These are phyloP conservation scores for Caenorhabditis doughertyi DNA, from an alignment of 2,888 invertebrate species.

Conservation along the genomic window DNA sequence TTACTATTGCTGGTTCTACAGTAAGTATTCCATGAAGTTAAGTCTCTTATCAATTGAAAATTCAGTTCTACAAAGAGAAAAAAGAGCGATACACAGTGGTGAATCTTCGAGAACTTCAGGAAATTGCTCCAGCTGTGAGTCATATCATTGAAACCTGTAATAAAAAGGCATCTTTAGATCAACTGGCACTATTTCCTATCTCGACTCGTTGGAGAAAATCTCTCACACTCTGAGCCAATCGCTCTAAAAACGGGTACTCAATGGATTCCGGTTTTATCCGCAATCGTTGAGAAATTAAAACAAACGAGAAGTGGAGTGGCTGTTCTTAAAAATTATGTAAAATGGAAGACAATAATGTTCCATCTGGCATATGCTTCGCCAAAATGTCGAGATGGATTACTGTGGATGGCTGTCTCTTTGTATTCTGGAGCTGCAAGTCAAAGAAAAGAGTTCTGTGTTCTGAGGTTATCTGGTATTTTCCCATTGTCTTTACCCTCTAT, in stretches of 20 bases:
- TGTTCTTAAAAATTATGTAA: slow-evolving; percentile 67
- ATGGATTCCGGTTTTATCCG: slow-evolving; percentile 64
- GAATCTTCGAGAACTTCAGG: slow-evolving; percentile 60
- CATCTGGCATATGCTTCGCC: slow-evolving; percentile 67
- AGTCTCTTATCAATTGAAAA: neutral
- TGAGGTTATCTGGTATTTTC: slow-evolving; percentile 66
- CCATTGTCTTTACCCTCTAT: slow-evolving; percentile 68
- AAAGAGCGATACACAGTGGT: slow-evolving; percentile 67
- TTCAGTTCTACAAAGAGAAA: slow-evolving; percentile 62
- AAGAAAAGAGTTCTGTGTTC: slow-evolving; percentile 69
- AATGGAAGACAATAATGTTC: slow-evolving; percentile 69
- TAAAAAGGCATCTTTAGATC: slow-evolving; percentile 44
- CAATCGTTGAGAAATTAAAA: slow-evolving; percentile 58
- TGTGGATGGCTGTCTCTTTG: slow-evolving; percentile 56
- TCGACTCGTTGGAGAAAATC: slow-evolving; percentile 47
- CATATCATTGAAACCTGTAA: no score
- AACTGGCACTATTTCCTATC: slow-evolving; percentile 71
- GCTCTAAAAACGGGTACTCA: slow-evolving; percentile 67
- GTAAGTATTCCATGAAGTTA: slow-evolving; percentile 31
- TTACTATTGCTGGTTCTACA: slow-evolving; percentile 64
- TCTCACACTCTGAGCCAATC: slow-evolving; percentile 61
- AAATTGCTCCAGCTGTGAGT: slow-evolving; percentile 63
- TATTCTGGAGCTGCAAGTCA: slow-evolving; percentile 65
- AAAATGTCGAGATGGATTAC: slow-evolving; percentile 54
- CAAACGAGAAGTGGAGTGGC: slow-evolving; percentile 49